A percentile compares a stretch with the other conserved stretches of the same genome.
These are phyloP conservation scores for Vicugna pacos DNA, from an alignment of 2,113 vertebrate genomes.

Conservation along the genomic window DNA sequence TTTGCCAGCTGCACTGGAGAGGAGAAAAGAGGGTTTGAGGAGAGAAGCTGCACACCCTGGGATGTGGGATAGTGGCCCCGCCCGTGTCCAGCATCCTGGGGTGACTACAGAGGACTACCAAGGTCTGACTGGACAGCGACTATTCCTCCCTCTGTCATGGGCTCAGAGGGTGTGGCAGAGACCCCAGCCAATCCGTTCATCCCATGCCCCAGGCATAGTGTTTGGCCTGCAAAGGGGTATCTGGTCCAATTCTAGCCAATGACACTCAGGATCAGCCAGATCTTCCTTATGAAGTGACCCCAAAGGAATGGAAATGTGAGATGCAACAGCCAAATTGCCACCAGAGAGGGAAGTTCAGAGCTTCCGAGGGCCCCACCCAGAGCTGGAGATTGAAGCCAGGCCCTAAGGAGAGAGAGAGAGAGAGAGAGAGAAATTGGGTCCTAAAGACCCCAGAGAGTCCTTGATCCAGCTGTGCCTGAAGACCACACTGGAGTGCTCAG, in stretches of 20 bases:
- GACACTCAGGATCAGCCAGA: background rate
- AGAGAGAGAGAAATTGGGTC: background rate
- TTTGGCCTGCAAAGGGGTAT: background rate
- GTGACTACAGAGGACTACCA: background rate
- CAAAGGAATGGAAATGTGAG: background rate
- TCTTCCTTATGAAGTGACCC: background rate
- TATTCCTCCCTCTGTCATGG: fast-evolving
- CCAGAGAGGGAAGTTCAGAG: background rate
- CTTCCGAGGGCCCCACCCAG: background rate
- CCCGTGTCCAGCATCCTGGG: fast-evolving
- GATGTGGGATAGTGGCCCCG: fast-evolving
- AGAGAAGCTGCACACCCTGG: background rate
- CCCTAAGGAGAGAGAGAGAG: background rate
- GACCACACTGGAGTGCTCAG: background rate
- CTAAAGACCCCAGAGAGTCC: background rate
- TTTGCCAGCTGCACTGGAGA: background rate
- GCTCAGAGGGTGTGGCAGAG: background rate
- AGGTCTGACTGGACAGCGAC: background rate
- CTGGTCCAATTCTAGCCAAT: background rate
- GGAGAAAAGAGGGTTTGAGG: background rate
- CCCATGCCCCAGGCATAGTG: background rate
- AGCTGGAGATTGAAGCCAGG: background rate
- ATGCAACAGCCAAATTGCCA: background rate
- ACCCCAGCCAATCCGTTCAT: background rate
- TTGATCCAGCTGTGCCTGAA: conserved; percentile 7